Base-by-base conservation (phyloP, 2,797 vertebrate genomes). In the Pangasius mekongensis region DNA sequence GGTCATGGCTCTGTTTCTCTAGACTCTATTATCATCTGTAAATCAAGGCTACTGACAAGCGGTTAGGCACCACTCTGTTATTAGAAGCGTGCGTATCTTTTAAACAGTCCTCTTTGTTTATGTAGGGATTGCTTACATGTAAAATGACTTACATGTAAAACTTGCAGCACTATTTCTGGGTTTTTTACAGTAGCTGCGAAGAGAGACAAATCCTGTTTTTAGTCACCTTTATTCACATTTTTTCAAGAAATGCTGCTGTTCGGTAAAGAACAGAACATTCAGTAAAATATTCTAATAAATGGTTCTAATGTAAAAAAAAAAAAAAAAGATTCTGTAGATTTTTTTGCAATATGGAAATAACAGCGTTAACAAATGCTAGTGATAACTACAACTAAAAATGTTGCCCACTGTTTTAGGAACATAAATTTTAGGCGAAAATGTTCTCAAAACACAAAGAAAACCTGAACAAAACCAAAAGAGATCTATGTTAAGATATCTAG, bases 11-110 rank as follows among this genome's bases (percentile, higher is more conserved):
- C 18, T 76, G 36, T 71, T 69, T 33, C 52, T 71, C 22, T 2
- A 88, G 71, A 54, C 87, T 85, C 47, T 69, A 69, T 78, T 67
- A 88, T 85, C 74, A 88, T 81, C 52, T 88, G 74, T 66, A 85
- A 88, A 49, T 60, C 36, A 85, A 33, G n/a, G 49, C 74, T 58
- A 80, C 60, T 76, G 69, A 64, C 60, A 84, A 49, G 71, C 30
- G 60, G 73, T 88, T 85, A 69, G 62, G 36, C 62, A 77, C 27
- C 73, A 47, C 36, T 85, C n/a, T 88, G 83, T 85, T 88, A 85
- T 49, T 80, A 39, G 49, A 88, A 88, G 83, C 20, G 20, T 58
- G 39, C 11, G n/a, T 60, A 62, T 85, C 22, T 33, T 69, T 88
- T 47, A 88, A 88, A 80, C 74, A 77, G 76, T 62, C 33, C 30